Conservation (phyloP, 2,888 invertebrate species). For the Agonopterix alstromeriana region DNA sequence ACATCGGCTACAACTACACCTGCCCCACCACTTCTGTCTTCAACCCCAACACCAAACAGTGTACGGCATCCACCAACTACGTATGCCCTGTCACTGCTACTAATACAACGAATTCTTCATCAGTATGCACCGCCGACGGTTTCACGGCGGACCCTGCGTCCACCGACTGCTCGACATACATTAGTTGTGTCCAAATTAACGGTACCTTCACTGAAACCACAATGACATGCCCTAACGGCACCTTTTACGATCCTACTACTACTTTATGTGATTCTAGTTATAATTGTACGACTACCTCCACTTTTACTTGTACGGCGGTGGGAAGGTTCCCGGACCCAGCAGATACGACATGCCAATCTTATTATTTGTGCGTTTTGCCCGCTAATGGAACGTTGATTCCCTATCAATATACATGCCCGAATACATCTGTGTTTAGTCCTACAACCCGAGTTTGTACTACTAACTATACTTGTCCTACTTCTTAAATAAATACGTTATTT, state of each 20-base stretch:
- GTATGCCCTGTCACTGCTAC: conserved; percentile 38
- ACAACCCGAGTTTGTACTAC: conserved; percentile 44
- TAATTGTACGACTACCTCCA: conserved; percentile 31
- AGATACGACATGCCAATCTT: conserved; percentile 54
- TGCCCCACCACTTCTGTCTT: conserved; percentile 60
- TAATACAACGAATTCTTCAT: conserved; percentile 17
- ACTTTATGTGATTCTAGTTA: conserved; percentile 51
- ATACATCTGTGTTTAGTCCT: conserved; percentile 57
- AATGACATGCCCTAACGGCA: conserved; percentile 39
- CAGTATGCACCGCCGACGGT: conserved; percentile 46
- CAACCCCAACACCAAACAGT: conserved; percentile 39
- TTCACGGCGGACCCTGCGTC: conserved; percentile 42
- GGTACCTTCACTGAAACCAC: conserved; percentile 38
- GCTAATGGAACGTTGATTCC: conserved; percentile 33
- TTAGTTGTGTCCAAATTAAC: conserved; percentile 45
- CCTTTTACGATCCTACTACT: conserved; percentile 46
- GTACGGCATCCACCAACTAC: conserved; percentile 45
- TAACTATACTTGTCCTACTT: conserved; percentile 41
- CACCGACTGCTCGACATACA: conserved; percentile 46
- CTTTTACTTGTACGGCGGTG: conserved; percentile 44
- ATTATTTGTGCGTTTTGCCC: conserved; percentile 48
- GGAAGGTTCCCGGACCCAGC: conserved; percentile 55
- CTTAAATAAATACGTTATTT: neutral
- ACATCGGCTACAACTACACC: conserved; percentile 46
- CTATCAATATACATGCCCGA: conserved; percentile 56